These are phyloP conservation scores for Caprella mutica DNA, from an alignment of 2,888 invertebrate species.

Conservation along the genomic window DNA sequence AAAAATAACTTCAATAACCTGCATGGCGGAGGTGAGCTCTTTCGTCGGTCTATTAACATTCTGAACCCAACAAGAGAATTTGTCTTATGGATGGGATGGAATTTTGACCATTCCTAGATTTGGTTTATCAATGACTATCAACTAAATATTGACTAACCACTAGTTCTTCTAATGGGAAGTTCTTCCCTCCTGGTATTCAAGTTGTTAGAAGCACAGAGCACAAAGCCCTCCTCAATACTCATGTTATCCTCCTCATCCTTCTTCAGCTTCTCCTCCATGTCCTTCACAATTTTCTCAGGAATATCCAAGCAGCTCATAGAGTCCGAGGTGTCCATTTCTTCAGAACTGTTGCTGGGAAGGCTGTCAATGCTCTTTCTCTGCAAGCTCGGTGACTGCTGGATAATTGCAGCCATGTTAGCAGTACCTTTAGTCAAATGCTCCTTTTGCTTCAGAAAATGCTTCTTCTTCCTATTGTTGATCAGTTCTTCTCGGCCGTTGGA, in stretches of 20 bases:
- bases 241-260: background rate
- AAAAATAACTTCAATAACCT: too few species aligned
- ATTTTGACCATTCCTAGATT: too few species aligned
- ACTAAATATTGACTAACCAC: too few species aligned
- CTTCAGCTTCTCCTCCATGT: constrained; percentile 17
- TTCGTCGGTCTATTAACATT: too few species aligned
- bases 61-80: too few species aligned
- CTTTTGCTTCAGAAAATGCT: constrained; percentile 28
- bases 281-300: constrained; percentile 28
- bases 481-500: constrained; percentile 32
- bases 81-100: too few species aligned
- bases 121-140: too few species aligned
- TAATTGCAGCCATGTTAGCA: background rate
- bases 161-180: too few species aligned
- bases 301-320: constrained; percentile 29
- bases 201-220: constrained; percentile 9
- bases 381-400: constrained; percentile 4
- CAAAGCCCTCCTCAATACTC: constrained; percentile 1
- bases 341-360: background rate
- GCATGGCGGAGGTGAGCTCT: too few species aligned
- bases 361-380: background rate
- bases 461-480: constrained; percentile 20
- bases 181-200: too few species aligned
- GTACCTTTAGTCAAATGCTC: constrained; percentile 18
- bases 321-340: background rate